Conservation (phyloP, 2,888 invertebrate species). For the Punctoribates punctum region DNA sequence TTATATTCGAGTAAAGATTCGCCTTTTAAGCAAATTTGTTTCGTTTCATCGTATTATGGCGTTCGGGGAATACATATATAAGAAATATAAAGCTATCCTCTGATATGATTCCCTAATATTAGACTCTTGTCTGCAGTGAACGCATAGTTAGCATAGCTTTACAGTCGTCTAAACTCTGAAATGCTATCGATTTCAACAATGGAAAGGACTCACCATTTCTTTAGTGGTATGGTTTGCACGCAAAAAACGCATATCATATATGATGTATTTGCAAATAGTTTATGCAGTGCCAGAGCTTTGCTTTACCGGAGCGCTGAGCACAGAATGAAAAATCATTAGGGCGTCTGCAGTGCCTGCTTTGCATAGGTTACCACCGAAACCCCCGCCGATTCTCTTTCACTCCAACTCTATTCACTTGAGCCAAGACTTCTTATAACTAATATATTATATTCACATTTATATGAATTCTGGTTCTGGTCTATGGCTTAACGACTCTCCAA, state of each 20-base stretch:
- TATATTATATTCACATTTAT: slow-evolving; percentile 15
- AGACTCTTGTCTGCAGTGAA: background rate
- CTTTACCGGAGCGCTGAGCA: background rate
- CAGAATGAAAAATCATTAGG: slow-evolving; percentile 1
- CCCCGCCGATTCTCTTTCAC: background rate
- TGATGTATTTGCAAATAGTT: background rate
- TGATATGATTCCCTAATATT: background rate
- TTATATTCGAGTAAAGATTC: slow-evolving; percentile 2
- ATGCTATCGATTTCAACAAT: slow-evolving; percentile 34
- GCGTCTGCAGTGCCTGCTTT: background rate
- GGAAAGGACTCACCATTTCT: background rate
- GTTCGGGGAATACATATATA: slow-evolving; percentile 4
- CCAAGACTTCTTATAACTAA: slow-evolving; percentile 2
- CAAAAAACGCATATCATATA: slow-evolving; percentile 1
- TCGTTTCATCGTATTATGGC: slow-evolving; percentile 21
- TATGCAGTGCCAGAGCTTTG: background rate
- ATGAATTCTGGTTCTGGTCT: background rate
- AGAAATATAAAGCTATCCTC: slow-evolving; percentile 1
- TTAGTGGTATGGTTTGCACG: slow-evolving; percentile 12
- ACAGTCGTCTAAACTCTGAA: background rate
- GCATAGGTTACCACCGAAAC: slow-evolving; percentile 6
- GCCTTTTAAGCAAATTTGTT: slow-evolving; percentile 36
- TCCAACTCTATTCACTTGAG: background rate
- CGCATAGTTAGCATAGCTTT: slow-evolving; percentile 17
- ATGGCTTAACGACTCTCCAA: background rate